Evolutionary conservation across 2,797 vertebrate genomes (phyloP).

Genomic region (Coendou prehensilis): DNA sequence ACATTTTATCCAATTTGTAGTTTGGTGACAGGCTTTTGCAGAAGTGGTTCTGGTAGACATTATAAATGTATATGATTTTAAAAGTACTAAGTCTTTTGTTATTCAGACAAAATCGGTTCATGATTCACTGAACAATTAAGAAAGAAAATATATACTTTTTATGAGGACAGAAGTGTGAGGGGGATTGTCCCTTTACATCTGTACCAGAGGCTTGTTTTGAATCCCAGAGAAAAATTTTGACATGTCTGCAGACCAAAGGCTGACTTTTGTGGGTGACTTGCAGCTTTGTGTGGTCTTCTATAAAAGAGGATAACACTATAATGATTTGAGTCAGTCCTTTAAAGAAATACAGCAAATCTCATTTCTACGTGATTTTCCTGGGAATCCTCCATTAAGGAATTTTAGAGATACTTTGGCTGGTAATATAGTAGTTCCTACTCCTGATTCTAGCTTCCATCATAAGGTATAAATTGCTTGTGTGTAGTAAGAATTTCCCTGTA

Average conservation of each 20-base stretch:
- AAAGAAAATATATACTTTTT: background rate
- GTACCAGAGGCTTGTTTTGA: background rate
- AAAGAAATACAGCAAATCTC: background rate
- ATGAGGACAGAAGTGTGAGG: background rate
- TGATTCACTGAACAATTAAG: background rate
- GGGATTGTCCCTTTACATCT: background rate
- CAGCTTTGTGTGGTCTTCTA: background rate
- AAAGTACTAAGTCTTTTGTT: conserved; percentile 10
- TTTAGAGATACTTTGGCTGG: background rate
- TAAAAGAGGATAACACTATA: background rate
- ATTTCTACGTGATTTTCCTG: background rate
- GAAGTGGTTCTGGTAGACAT: background rate
- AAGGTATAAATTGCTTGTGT: background rate
- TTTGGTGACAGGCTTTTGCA: conserved; percentile 13
- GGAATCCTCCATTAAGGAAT: background rate
- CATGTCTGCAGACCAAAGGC: background rate
- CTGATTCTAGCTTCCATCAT: background rate
- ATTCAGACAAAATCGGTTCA: conserved; percentile 30
- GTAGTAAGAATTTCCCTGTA: background rate
- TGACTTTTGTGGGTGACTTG: background rate
- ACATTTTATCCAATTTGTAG: conserved; percentile 14
- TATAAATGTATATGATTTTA: conserved; percentile 1
- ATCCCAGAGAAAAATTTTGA: conserved; percentile 8
- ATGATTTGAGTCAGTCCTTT: background rate
- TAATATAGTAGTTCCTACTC: background rate